A percentile compares a stretch with the other conserved stretches of the same genome.
Evolutionary conservation across 2,113 vertebrate genomes (phyloP).

Genomic region (Sphyrna mokarran): DNA sequence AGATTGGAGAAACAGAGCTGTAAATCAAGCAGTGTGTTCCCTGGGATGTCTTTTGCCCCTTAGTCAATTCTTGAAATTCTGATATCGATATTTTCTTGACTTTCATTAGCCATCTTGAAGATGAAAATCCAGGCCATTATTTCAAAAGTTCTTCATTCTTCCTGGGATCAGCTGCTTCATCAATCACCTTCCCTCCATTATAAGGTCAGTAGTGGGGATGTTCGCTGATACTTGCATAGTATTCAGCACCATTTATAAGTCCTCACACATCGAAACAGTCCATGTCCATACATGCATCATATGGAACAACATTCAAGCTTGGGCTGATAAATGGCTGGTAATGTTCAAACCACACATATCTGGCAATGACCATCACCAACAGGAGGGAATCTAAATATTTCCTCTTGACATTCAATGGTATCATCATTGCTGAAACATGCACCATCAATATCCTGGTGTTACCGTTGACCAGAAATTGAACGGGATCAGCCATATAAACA

Average conservation of each 20-base stretch:
- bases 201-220: not conserved
- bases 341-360: not conserved
- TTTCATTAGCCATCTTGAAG: no score
- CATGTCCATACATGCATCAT: not conserved
- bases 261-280: not conserved
- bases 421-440: not conserved
- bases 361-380: not conserved
- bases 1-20: no score
- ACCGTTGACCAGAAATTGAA: not conserved
- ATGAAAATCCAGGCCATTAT: not conserved
- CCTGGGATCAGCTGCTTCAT: not conserved
- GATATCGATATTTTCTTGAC: no score
- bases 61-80: no score
- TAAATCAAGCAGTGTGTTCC: no score
- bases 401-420: not conserved
- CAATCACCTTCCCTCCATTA: not conserved
- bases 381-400: not conserved
- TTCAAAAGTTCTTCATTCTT: not conserved
- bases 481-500: not conserved
- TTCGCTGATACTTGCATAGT: not conserved
- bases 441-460: not conserved
- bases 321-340: not conserved
- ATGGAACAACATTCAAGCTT: not conserved
- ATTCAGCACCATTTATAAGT: not conserved
- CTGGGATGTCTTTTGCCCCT: no score